These are phyloP conservation scores for Antitype chi DNA, from an alignment of 2,888 invertebrate species.

Conservation along the genomic window DNA sequence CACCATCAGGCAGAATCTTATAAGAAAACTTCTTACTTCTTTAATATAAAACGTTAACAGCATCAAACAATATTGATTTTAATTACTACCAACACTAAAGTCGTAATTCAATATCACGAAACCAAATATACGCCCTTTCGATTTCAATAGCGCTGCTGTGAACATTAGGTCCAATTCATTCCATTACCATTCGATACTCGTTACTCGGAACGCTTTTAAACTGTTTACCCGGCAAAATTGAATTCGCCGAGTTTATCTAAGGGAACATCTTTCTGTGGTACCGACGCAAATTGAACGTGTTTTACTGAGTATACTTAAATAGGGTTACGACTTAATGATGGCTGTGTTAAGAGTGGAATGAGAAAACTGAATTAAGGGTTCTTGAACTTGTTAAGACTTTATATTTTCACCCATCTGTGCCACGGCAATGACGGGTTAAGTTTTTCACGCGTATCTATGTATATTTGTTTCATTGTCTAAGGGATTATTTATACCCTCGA, in stretches of 20 bases:
- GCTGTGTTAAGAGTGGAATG: conserved; percentile 51
- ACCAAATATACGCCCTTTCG: conserved; percentile 36
- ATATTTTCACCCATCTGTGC: neutral
- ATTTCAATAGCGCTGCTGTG: conserved; percentile 41
- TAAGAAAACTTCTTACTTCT: neutral
- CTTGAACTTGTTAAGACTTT: conserved; percentile 19
- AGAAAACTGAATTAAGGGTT: conserved; percentile 44
- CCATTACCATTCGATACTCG: conserved; percentile 81
- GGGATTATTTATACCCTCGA: too few species aligned
- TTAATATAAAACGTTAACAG: neutral
- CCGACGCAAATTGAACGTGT: conserved; percentile 63
- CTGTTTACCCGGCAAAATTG: conserved; percentile 77
- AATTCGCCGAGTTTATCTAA: conserved; percentile 70
- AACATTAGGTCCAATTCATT: conserved; percentile 81
- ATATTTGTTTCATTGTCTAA: too few species aligned
- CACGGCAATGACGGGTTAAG: neutral
- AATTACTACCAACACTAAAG: conserved; percentile 11
- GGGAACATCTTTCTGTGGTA: conserved; percentile 63
- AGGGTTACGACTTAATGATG: conserved; percentile 66
- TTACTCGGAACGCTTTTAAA: conserved; percentile 75
- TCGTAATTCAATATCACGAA: conserved; percentile 13
- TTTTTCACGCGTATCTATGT: too few species aligned
- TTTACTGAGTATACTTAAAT: conserved; percentile 61
- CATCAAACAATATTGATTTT: conserved; percentile 17
- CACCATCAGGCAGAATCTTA: neutral